Conservation (phyloP, 2,888 invertebrate genomes). For the Leptodirus hochenwartii region DNA sequence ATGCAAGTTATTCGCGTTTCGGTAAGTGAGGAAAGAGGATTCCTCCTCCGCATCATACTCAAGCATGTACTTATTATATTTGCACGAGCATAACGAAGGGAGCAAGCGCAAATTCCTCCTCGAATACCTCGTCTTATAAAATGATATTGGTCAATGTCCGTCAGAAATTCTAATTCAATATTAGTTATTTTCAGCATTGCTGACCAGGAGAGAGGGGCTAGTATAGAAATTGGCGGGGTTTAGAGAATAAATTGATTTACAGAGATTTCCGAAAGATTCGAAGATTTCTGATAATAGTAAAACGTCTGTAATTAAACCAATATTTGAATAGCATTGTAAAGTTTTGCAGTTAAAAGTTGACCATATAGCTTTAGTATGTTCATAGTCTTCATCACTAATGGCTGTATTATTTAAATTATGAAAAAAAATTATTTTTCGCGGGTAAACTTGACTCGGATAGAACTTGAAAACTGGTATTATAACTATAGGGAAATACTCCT, state of each 20-base stretch:
- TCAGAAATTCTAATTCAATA: constrained; percentile 17
- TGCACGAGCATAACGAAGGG: constrained; percentile 15
- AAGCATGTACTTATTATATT: constrained; percentile 18
- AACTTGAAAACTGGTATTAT: no score
- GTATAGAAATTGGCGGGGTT: constrained; percentile 4
- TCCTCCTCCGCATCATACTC: constrained; percentile 13
- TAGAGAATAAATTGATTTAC: not conserved
- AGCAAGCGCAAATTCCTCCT: constrained; percentile 18
- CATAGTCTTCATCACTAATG: no score
- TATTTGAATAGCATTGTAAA: no score
- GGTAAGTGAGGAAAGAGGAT: constrained; percentile 13
- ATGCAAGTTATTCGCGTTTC: constrained; percentile 14
- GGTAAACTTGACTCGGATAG: no score
- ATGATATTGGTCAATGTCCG: constrained; percentile 16
- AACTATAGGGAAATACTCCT: no score
- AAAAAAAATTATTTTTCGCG: no score
- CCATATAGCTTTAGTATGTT: no score
- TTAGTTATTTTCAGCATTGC: constrained; percentile 15
- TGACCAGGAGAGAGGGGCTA: not conserved
- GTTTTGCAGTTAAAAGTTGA: no score
- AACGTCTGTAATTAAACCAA: no score
- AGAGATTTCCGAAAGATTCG: constrained; percentile 4
- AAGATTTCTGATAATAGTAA: constrained; percentile 2
- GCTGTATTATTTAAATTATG: no score
- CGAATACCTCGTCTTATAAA: constrained; percentile 17